Conservation (phyloP, 2,113 vertebrate species). For the Oreotrochilus melanogaster region DNA sequence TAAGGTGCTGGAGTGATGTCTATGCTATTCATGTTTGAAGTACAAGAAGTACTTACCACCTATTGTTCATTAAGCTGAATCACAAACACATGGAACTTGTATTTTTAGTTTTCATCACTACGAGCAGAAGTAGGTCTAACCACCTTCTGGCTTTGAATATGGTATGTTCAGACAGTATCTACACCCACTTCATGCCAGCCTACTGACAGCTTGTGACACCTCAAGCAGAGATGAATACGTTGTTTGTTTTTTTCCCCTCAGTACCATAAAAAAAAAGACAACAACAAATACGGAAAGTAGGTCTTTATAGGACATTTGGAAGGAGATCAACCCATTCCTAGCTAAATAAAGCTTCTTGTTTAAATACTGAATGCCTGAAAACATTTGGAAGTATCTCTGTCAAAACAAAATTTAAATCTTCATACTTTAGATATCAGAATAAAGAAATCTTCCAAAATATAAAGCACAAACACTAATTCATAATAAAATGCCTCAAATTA, state of each 20-base stretch:
- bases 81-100: neutral
- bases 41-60: neutral
- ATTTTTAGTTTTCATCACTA: neutral
- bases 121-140: neutral
- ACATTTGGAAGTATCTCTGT: neutral
- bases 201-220: neutral
- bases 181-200: no score
- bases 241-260: neutral
- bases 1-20: neutral
- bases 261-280: neutral
- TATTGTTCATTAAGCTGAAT: neutral
- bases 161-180: neutral
- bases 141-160: neutral
- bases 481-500: neutral
- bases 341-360: neutral
- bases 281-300: neutral
- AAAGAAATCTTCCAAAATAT: neutral
- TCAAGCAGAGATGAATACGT: neutral
- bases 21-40: accelerated
- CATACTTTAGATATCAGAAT: neutral
- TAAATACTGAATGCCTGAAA: neutral
- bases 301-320: neutral
- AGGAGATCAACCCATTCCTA: neutral
- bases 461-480: neutral
- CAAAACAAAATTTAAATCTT: neutral